These are phyloP conservation scores for Daphoenositta chrysoptera DNA, from an alignment of 2,113 vertebrate species.

Conservation along the genomic window DNA sequence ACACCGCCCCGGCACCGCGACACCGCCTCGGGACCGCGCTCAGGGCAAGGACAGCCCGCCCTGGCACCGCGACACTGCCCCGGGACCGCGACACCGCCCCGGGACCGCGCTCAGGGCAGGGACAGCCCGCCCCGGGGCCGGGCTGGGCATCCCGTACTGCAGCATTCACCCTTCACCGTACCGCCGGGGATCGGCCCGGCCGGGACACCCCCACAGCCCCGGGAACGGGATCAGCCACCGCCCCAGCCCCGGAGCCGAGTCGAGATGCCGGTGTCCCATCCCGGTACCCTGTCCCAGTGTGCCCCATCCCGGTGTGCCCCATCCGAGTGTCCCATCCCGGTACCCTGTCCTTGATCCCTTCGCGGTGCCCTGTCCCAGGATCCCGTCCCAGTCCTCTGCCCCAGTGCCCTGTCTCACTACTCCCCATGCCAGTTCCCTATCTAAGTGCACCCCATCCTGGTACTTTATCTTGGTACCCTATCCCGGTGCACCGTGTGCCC, in stretches of 20 bases:
- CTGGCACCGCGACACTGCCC: neutral
- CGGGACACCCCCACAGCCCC: too few relatives aligned
- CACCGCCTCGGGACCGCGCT: too few relatives aligned
- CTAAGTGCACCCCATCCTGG: too few relatives aligned
- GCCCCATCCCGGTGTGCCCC: neutral
- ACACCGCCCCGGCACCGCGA: too few relatives aligned
- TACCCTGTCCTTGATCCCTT: neutral
- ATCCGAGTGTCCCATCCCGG: too few relatives aligned
- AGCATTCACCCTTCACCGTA: too few relatives aligned
- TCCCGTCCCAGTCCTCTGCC: neutral
- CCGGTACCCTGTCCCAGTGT: neutral
- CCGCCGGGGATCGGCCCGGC: neutral
- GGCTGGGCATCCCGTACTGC: too few relatives aligned
- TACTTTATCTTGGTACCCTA: neutral
- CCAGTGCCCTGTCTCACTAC: neutral
- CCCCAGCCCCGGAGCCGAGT: accelerated
- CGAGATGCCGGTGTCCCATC: neutral
- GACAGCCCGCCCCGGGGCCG: neutral
- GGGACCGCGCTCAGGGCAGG: neutral
- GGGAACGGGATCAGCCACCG: too few relatives aligned
- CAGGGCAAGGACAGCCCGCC: neutral
- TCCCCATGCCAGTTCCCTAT: neutral
- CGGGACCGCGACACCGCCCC: too few relatives aligned
- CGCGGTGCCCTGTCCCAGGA: neutral
- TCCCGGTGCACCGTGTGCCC: neutral